Conservation (phyloP, 2,888 invertebrate species). For the Chirona hameri region DNA sequence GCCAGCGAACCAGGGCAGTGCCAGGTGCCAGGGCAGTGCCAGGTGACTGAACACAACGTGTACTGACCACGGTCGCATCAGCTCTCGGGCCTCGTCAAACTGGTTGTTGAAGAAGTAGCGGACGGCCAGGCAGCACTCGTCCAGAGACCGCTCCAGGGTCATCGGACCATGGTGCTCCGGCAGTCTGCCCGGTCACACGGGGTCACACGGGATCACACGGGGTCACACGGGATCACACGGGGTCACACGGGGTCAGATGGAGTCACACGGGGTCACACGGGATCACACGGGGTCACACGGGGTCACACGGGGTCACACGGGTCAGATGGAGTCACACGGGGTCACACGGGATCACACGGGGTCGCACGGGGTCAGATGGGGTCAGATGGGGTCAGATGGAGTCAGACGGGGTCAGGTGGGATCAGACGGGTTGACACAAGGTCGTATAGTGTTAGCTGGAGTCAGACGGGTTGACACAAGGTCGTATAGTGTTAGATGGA, state of each 20-base stretch:
- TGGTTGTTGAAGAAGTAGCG: conserved; percentile 88
- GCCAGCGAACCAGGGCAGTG: background rate
- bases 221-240: background rate
- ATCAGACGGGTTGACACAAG: too few species aligned
- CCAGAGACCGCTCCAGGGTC: conserved; percentile 61
- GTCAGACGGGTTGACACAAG: too few species aligned
- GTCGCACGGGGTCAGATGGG: too few species aligned
- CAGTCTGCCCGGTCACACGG: background rate
- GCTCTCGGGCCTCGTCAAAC: conserved; percentile 64
- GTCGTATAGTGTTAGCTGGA: too few species aligned
- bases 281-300: too few species aligned
- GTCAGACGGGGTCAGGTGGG: background rate
- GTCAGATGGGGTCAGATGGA: background rate
- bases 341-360: background rate
- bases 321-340: background rate
- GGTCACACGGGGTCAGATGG: too few species aligned
- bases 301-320: background rate
- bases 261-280: too few species aligned
- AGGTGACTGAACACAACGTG: background rate
- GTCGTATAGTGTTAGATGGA: too few species aligned
- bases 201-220: background rate
- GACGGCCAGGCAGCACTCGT: conserved; percentile 75
- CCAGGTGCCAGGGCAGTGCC: background rate
- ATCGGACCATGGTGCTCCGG: conserved; percentile 30
- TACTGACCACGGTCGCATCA: conserved; percentile 38